Percentiles rank a stretch among this genome's conserved stretches.
Conservation (phyloP, 2,888 invertebrate genomes). For the Campoletis raptor region DNA sequence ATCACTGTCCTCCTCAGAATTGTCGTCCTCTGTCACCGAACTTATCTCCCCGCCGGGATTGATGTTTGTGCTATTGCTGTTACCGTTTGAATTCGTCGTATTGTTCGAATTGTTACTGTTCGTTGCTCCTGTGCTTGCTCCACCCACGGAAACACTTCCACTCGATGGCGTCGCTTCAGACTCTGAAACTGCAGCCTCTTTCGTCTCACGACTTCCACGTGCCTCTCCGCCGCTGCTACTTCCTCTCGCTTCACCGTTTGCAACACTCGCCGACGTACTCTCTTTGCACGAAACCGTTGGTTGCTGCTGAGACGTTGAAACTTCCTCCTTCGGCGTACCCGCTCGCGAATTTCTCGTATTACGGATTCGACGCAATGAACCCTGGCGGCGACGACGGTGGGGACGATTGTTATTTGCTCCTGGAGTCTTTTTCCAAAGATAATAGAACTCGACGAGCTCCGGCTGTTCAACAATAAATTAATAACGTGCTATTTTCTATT, state of each 20-base stretch:
- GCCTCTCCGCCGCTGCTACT: conserved; percentile 48
- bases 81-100: conserved; percentile 54
- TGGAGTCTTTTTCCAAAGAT: conserved; percentile 99
- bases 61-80: conserved; percentile 64
- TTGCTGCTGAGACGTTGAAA: conserved; percentile 68
- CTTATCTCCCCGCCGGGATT: conserved; percentile 87
- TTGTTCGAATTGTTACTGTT: conserved; percentile 47
- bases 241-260: conserved; percentile 52
- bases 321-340: conserved; percentile 90
- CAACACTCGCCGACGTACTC: conserved; percentile 28
- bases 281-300: conserved; percentile 54
- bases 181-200: conserved; percentile 81
- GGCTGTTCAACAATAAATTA: conserved; percentile 86
- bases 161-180: conserved; percentile 83
- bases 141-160: conserved; percentile 78
- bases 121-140: conserved; percentile 87
- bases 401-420: conserved; percentile 98
- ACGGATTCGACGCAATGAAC: conserved; percentile 94
- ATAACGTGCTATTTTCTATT: not conserved
- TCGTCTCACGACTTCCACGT: conserved; percentile 66
- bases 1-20: conserved; percentile 98
- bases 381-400: conserved; percentile 94
- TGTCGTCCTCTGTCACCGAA: conserved; percentile 95
- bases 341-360: conserved; percentile 95
- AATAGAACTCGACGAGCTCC: conserved; percentile 99